Conservation (phyloP, 1,140 invertebrate genomes). For the Trichogramma pretiosum region DNA sequence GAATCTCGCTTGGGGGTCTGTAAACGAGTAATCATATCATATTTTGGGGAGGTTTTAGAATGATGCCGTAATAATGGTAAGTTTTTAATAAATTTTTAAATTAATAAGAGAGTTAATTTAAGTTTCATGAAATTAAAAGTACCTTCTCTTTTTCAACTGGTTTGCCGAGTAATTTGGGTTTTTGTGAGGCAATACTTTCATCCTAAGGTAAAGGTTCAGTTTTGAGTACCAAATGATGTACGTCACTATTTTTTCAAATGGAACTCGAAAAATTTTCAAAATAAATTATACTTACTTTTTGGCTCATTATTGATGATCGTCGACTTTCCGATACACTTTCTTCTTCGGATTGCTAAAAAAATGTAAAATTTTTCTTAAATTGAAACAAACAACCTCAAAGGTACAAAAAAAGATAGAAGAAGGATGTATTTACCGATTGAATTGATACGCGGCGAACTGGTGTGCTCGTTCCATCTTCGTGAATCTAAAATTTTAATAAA, state of each 20-base stretch:
- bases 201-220: too few relatives aligned
- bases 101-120: not conserved
- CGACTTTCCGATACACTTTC: conserved; percentile 54
- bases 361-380: conserved; percentile 1
- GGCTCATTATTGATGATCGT: conserved; percentile 46
- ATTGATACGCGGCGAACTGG: conserved; percentile 34
- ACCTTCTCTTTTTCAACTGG: conserved; percentile 15
- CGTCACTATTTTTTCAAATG: too few relatives aligned
- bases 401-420: conserved; percentile 1
- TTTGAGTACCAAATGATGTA: too few relatives aligned
- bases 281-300: conserved; percentile 13
- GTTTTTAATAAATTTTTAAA: too few relatives aligned
- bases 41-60: not conserved
- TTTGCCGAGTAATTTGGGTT: conserved; percentile 9
- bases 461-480: conserved; percentile 26
- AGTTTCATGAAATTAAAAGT: conserved; percentile 10
- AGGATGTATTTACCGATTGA: conserved; percentile 29
- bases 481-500: conserved; percentile 26
- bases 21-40: not conserved
- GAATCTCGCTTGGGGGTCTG: conserved; percentile 5
- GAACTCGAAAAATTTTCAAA: too few relatives aligned
- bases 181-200: conserved; percentile 8
- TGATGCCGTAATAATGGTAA: not conserved
- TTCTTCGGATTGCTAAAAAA: conserved; percentile 36
- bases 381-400: conserved; percentile 8